Conservation (phyloP, 2,797 vertebrate species). For the Limosa lapponica region DNA sequence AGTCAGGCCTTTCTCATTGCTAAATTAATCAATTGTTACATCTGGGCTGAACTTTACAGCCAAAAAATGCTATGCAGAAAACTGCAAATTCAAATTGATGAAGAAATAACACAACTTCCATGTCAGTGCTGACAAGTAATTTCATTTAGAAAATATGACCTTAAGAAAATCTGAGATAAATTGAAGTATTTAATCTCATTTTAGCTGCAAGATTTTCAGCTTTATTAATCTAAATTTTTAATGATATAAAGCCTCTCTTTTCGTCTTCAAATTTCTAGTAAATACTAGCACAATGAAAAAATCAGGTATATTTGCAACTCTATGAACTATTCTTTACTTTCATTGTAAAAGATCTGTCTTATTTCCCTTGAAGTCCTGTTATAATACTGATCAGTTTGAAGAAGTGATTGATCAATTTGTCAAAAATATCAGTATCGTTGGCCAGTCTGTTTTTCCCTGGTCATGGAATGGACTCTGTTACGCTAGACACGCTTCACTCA, state of each 20-base stretch:
- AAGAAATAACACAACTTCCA: background rate
- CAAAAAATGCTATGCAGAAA: background rate
- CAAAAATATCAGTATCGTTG: background rate
- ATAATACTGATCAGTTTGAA: background rate
- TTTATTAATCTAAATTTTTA: background rate
- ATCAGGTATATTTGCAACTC: background rate
- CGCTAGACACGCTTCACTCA: fast-evolving
- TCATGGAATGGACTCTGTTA: background rate
- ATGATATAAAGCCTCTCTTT: background rate
- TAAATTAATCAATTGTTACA: background rate
- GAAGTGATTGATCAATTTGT: background rate
- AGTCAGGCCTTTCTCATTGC: background rate
- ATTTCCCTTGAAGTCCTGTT: background rate
- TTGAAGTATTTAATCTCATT: background rate
- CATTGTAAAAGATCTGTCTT: background rate
- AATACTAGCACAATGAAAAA: background rate
- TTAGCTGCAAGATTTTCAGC: background rate
- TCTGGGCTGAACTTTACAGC: background rate
- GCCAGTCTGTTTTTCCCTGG: background rate
- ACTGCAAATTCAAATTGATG: background rate
- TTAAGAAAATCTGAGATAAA: constrained; percentile 28
- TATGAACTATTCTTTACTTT: background rate
- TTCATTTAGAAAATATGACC: constrained; percentile 14
- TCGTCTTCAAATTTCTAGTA: background rate
- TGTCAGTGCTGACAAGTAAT: background rate